Base-by-base conservation (phyloP, 1,140 invertebrate genomes). In the Pteromalus puparum region DNA sequence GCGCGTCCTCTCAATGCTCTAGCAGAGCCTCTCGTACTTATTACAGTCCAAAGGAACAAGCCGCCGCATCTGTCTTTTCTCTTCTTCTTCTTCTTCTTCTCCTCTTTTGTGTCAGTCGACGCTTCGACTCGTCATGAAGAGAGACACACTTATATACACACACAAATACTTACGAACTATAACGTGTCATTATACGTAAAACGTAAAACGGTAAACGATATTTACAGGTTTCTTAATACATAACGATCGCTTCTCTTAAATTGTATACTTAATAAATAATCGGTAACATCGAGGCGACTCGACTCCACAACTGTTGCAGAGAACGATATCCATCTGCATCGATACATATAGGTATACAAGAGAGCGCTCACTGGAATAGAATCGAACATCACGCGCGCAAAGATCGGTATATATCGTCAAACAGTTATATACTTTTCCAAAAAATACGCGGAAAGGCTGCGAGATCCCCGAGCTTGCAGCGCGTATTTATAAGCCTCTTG, bases 261-360 rank as follows among this genome's bases (percentile, higher is more conserved):
- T 30, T 24, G 24, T 12, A 15, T 34, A 6, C 10, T 72, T 48
- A 73, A 87, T 87, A 88, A 87, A 85, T 88, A 88, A 90, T 76
- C 84, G 88, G 88, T 90, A 90, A 88, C 87, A 72, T 81, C 30
- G 65, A 87, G 38, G 18, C 6, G 9, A 61, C 24, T 12, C 21
- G 12, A 48, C 6, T 61, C 7, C 6, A 7, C 53, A 21, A 61
- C 53, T 61, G 18, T 10, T 9, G 38, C 7, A 10, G 10, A 42
- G 7, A 42, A 42, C 38, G 38, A 42, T 7, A 7, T 42, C 9
- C 38, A 9, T 10, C 38, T 1, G 38, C 38, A 42, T 42, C 6
- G 10, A 42, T 42, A 42, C 9, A 42, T 9, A 42, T 42, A 12
- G 38, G 10, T 42, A 42, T 42, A 42, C 0, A 42, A 42, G 38